phyloP scores from a whole-genome alignment of 2,113 vertebrate genomes.

The Odobenus rosmarus region DNA sequence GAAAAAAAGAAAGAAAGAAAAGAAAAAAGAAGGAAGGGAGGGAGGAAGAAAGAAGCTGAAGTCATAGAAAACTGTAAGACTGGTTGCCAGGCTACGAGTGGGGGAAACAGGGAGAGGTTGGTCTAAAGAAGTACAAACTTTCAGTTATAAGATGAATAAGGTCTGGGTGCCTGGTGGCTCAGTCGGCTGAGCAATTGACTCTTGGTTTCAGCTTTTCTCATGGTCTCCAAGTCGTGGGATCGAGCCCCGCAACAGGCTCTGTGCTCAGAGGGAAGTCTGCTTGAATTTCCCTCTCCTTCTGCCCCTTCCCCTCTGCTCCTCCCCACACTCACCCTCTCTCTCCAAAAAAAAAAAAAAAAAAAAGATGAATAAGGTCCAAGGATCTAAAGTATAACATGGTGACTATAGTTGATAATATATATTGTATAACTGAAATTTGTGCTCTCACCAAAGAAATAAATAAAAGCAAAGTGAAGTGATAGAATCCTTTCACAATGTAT shows the following conservation, averaged over 20 bases:
- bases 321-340: not conserved
- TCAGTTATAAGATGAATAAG: not conserved
- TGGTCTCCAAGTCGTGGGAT: not conserved
- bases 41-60: not conserved
- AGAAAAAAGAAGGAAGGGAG: not conserved
- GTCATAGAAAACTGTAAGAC: not conserved
- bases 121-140: not conserved
- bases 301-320: not conserved
- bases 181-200: not conserved
- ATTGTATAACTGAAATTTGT: not conserved
- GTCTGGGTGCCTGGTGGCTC: not conserved
- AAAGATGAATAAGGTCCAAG: not conserved
- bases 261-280: not conserved
- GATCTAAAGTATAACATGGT: not conserved
- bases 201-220: not conserved
- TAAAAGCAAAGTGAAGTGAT: not conserved
- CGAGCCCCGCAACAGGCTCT: not conserved
- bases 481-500: not conserved
- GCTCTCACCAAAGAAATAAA: not conserved
- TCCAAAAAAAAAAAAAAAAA: not conserved
- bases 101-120: not conserved
- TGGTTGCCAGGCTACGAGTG: not conserved
- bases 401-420: not conserved
- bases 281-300: not conserved
- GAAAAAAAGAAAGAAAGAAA: rapidly evolving